A percentile compares a stretch with the other conserved stretches of the same genome.
Evolutionary conservation across 2,888 invertebrate species (phyloP).

Genomic region (Barypeithes pellucidus): DNA sequence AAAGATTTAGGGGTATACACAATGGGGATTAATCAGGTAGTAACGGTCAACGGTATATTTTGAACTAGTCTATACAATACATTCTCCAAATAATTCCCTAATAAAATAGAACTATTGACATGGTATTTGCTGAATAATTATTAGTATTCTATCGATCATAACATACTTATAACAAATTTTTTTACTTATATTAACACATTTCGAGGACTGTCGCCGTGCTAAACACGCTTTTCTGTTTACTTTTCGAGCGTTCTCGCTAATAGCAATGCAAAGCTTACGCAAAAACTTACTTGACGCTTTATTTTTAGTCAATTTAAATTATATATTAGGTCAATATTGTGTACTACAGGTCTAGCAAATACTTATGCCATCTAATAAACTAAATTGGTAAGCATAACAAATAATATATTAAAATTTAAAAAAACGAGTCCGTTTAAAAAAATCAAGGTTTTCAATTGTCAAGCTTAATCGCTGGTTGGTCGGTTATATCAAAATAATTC

Average conservation of each 20-base stretch:
- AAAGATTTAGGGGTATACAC: no score
- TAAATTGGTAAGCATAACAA: slow-evolving; percentile 11
- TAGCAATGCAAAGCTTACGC: slow-evolving; percentile 39
- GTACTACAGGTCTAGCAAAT: slow-evolving; percentile 3
- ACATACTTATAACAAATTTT: slow-evolving; percentile 40
- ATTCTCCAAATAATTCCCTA: no score
- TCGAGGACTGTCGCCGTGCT: slow-evolving; percentile 57
- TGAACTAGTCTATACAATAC: no score
- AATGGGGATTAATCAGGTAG: no score
- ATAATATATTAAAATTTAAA: neutral
- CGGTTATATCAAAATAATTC: no score
- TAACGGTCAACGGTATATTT: no score
- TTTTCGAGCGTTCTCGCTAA: slow-evolving; percentile 55
- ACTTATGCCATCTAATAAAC: neutral
- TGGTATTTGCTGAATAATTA: slow-evolving; percentile 49
- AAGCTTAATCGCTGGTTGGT: no score
- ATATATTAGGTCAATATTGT: slow-evolving; percentile 16
- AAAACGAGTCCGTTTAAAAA: slow-evolving; percentile 1
- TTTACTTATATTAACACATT: slow-evolving; percentile 57
- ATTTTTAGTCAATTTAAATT: slow-evolving; percentile 21
- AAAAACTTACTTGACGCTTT: slow-evolving; percentile 33
- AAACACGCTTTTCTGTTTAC: slow-evolving; percentile 59
- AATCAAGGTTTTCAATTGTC: no score
- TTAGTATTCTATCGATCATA: slow-evolving; percentile 36
- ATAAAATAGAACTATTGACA: slow-evolving; percentile 12